A percentile compares a stretch with the other conserved stretches of the same genome.
These are phyloP conservation scores for Saccopteryx bilineata DNA, from an alignment of 2,113 vertebrate genomes.

Conservation along the genomic window DNA sequence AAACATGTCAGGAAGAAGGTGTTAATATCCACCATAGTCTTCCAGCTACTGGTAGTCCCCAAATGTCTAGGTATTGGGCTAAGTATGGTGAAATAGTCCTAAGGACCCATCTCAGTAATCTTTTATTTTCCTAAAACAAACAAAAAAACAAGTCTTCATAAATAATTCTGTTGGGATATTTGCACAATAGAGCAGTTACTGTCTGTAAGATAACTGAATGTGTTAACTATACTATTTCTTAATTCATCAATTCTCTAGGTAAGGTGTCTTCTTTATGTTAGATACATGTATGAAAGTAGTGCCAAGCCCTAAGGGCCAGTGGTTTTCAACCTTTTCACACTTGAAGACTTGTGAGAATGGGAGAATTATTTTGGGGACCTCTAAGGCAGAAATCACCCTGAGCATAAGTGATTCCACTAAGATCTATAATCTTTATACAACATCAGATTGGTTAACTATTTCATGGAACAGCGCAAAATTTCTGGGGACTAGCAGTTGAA, in stretches of 20 bases:
- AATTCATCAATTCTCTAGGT: background rate
- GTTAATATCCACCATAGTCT: background rate
- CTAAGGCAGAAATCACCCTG: no score
- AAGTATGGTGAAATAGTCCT: background rate
- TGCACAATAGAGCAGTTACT: background rate
- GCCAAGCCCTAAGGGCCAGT: background rate
- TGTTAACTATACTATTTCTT: background rate
- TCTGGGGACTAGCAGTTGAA: no score
- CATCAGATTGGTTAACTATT: no score
- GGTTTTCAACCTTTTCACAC: no score
- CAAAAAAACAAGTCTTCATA: background rate
- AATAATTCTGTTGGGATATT: background rate
- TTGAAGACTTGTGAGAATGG: no score
- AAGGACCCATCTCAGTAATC: background rate
- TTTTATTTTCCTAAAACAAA: conserved; percentile 31
- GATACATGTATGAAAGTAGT: background rate
- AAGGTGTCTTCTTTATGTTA: background rate
- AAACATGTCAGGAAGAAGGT: background rate
- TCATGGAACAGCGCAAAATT: no score
- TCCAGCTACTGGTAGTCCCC: background rate
- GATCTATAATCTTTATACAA: no score
- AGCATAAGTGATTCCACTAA: no score
- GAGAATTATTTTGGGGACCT: no score
- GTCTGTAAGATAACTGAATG: background rate
- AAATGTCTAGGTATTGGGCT: background rate